Base-by-base conservation (phyloP, 2,888 invertebrate genomes). In the Byasa hedistus region DNA sequence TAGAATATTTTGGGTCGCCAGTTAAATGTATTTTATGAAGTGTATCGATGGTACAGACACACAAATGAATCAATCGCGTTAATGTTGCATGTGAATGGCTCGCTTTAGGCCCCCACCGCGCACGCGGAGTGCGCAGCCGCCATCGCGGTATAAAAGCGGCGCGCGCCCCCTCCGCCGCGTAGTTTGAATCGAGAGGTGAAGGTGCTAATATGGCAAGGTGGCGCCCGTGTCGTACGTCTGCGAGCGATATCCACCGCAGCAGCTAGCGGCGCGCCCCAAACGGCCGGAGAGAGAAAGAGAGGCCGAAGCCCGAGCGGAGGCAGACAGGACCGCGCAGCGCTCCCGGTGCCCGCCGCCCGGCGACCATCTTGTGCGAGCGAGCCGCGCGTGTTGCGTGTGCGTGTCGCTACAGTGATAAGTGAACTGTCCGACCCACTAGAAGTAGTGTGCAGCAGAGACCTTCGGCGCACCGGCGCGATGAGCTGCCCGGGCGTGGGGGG, bases 181-280 rank as follows among this genome's bases (percentile, higher is more conserved):
- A 91, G 91, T 91, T 83, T 86, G 87, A 89, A 85, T 89, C 87
- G 89, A 89, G 86, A 87, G 87, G 90, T 82, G 87, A 86, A 89
- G 85, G 84, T 84, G 87, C 79, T 80, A 87, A 89, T 87, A 91
- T 91, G 91, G 91, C 88, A 85, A 89, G 84, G 89, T 89, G 89
- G 84, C 89, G 86, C 89, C 85, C 80, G 81, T 83, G 81, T 84
- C 85, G 80, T 84, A 83, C 89, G 83, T 79, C 82, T 79, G 82
- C 82, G 86, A 89, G 87, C 85, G 83, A 90, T 86, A 81, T 84
- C 85, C 85, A 85, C 82, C 86, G n/a, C n/a, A n/a, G 85, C 84
- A 91, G 90, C 86, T 91, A 91, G 91, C 91, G 90, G 91, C 76
- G 87, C 82, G 87, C 85, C 86, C 84, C 87, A 84, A 87, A 86